Evolutionary conservation across 2,888 invertebrate genomes (phyloP).

Genomic region (Cephus sareptanus): DNA sequence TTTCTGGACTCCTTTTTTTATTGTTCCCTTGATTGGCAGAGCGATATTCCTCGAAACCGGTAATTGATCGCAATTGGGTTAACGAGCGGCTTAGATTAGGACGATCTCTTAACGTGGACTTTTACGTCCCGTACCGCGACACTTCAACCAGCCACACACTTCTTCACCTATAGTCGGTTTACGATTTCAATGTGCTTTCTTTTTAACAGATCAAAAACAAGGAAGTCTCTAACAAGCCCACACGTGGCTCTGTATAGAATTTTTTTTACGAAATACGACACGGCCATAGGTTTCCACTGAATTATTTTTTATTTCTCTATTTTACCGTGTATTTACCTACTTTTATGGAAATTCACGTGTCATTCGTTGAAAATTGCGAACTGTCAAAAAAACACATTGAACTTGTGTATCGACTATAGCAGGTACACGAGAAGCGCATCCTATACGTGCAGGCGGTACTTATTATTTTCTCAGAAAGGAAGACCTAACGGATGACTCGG

Average conservation of each 20-base stretch:
- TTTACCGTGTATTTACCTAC: too few species aligned
- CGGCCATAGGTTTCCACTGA: too few species aligned
- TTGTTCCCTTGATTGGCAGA: background rate
- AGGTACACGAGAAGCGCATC: background rate
- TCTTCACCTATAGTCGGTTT: background rate
- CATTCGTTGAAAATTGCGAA: too few species aligned
- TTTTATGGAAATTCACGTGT: too few species aligned
- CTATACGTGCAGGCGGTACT: background rate
- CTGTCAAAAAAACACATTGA: too few species aligned
- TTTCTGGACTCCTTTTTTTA: background rate
- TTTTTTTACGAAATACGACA: too few species aligned
- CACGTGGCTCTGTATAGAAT: too few species aligned
- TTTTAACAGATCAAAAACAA: too few species aligned
- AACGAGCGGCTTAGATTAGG: background rate
- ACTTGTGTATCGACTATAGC: too few species aligned
- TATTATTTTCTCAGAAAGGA: background rate
- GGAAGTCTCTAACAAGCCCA: too few species aligned
- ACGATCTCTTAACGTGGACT: background rate
- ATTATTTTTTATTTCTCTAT: too few species aligned
- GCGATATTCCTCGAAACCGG: background rate
- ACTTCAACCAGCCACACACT: background rate
- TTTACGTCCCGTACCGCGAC: background rate
- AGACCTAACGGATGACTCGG: background rate
- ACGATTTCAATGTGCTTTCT: too few species aligned
- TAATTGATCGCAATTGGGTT: background rate